A percentile compares a stretch with the other conserved stretches of the same genome.
phyloP scores from a whole-genome alignment of 1,140 invertebrate species.

The Cydia pomonella region DNA sequence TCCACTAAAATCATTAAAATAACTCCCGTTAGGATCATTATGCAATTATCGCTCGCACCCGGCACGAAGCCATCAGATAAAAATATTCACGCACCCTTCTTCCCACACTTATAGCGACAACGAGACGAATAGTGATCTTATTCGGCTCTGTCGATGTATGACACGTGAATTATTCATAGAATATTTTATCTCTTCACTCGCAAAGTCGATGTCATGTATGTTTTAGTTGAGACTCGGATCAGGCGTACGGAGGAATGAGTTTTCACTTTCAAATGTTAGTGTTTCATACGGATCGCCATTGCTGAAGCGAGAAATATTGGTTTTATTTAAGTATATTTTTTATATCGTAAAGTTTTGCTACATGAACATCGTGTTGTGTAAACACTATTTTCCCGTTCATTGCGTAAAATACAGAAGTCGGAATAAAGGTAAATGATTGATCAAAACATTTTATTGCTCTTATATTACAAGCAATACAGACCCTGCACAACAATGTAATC shows the following conservation, averaged over 20 bases:
- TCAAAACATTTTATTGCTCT: too few relatives aligned
- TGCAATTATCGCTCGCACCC: background rate
- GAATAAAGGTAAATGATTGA: too few relatives aligned
- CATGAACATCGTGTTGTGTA: background rate
- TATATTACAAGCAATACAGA: too few relatives aligned
- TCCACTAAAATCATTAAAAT: too few relatives aligned
- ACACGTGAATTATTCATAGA: constrained; percentile 64
- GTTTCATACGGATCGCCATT: background rate
- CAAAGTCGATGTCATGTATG: constrained; percentile 52
- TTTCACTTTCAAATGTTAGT: constrained; percentile 35
- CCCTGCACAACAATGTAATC: too few relatives aligned
- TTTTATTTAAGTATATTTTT: constrained; percentile 16
- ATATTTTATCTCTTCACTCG: constrained; percentile 55
- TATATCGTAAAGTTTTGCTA: background rate
- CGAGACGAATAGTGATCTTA: constrained; percentile 39
- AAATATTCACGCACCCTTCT: constrained; percentile 37
- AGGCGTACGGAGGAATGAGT: constrained; percentile 10
- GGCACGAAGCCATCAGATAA: constrained; percentile 24
- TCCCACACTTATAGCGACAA: constrained; percentile 35
- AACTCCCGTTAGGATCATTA: background rate
- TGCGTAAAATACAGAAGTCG: background rate
- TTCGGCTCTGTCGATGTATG: constrained; percentile 47
- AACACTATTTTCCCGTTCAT: background rate
- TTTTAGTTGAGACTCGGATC: constrained; percentile 42
- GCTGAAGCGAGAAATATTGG: constrained; percentile 16